Conservation (phyloP, 64 coral and sea anemone species). For the Actinia equina region DNA sequence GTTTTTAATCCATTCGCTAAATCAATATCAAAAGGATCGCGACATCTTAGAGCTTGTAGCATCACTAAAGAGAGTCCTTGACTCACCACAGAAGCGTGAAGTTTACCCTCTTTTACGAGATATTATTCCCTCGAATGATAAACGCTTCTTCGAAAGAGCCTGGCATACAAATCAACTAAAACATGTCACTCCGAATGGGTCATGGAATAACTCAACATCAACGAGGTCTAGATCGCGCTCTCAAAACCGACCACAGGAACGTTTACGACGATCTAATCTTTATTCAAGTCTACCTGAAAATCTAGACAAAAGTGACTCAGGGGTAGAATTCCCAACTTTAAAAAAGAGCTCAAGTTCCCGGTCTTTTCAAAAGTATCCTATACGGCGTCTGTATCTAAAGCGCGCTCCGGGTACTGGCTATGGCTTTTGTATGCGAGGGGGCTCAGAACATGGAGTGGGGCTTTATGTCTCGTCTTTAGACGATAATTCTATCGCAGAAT, state of each 20-base stretch:
- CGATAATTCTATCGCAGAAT: slow-evolving; percentile 64
- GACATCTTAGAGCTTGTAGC: slow-evolving; percentile 58
- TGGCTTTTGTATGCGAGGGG: slow-evolving; percentile 95
- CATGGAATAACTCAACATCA: background rate
- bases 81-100: slow-evolving; percentile 71
- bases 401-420: slow-evolving; percentile 63
- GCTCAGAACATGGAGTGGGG: slow-evolving; percentile 87
- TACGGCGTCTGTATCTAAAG: slow-evolving; percentile 67
- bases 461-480: slow-evolving; percentile 93
- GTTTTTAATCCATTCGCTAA: slow-evolving; percentile 76
- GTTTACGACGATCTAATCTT: slow-evolving; percentile 20
- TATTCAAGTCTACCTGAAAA: slow-evolving; percentile 81
- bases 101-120: slow-evolving; percentile 67
- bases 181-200: background rate
- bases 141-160: slow-evolving; percentile 38
- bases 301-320: slow-evolving; percentile 74
- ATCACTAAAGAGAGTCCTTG: slow-evolving; percentile 59
- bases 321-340: slow-evolving; percentile 70
- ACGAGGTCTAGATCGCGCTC: slow-evolving; percentile 16
- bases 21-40: slow-evolving; percentile 74
- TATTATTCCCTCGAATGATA: slow-evolving; percentile 66
- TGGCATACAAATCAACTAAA: slow-evolving; percentile 39
- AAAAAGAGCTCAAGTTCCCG: slow-evolving; percentile 38
- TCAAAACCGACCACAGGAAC: slow-evolving; percentile 36
- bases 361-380: slow-evolving; percentile 50